These are phyloP conservation scores for Limanda limanda DNA, from an alignment of 2,113 vertebrate species.

Conservation along the genomic window DNA sequence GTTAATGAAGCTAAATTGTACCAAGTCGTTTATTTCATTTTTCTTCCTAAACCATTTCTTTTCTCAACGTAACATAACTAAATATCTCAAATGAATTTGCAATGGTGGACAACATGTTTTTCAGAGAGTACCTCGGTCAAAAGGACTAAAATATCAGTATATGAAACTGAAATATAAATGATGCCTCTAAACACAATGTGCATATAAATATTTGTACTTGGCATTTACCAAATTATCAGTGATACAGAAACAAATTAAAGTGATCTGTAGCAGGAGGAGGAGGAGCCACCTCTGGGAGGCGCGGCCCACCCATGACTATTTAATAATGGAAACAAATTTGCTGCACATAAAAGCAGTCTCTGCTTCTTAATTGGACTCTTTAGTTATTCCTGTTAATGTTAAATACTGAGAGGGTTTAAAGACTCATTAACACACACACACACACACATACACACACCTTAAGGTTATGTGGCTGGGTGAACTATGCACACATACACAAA, in stretches of 20 bases:
- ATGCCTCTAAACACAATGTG: background rate
- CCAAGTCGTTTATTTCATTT: too few species aligned
- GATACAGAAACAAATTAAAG: slow-evolving; percentile 29
- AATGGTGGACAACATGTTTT: background rate
- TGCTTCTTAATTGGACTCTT: slow-evolving; percentile 79
- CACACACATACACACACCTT: slow-evolving; percentile 44
- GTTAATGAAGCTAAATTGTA: too few species aligned
- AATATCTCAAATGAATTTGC: background rate
- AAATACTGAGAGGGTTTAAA: slow-evolving; percentile 82
- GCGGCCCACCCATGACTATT: slow-evolving; percentile 24
- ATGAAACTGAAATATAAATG: too few species aligned
- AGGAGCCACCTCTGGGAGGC: slow-evolving; percentile 2
- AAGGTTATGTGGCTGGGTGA: slow-evolving; percentile 55
- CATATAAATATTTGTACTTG: background rate
- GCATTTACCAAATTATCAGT: slow-evolving; percentile 11
- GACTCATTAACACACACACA: slow-evolving; percentile 75
- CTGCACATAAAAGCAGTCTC: slow-evolving; percentile 47
- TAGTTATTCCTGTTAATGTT: slow-evolving; percentile 84
- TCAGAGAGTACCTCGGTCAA: too few species aligned
- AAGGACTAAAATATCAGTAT: background rate
- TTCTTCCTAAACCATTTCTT: too few species aligned
- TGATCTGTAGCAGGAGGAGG: slow-evolving; percentile 6
- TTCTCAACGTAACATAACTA: too few species aligned
- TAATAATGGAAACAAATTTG: slow-evolving; percentile 40
- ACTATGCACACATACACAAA: slow-evolving; percentile 35